Conservation (phyloP, 2,113 vertebrate species). For the Furnarius figulus region DNA sequence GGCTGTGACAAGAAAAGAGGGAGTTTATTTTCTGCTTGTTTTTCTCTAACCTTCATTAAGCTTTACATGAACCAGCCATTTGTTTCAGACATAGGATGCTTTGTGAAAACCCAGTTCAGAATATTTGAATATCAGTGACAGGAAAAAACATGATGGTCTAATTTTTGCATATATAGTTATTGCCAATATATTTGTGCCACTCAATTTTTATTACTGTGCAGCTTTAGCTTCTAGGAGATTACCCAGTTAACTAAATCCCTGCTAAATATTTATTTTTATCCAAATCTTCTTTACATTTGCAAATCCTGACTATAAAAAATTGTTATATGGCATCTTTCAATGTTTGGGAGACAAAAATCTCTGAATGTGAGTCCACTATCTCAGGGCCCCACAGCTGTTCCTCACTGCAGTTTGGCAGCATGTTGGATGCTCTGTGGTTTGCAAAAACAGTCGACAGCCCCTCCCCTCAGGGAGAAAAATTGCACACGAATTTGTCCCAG, state of each 20-base stretch:
- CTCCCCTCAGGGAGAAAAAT: background rate
- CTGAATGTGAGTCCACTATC: accelerated
- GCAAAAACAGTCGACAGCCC: accelerated
- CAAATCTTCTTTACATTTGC: background rate
- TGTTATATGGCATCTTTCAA: background rate
- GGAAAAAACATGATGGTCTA: background rate
- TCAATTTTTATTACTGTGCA: background rate
- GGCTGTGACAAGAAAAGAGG: background rate
- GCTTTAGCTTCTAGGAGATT: background rate
- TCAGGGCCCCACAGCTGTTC: background rate
- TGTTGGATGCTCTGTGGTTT: accelerated
- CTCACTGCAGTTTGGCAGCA: background rate
- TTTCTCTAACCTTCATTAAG: background rate
- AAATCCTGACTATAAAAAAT: background rate
- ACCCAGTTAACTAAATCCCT: background rate
- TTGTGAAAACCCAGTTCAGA: background rate
- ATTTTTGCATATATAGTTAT: background rate
- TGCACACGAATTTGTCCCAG: background rate
- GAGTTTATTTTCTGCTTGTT: background rate
- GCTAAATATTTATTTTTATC: constrained; percentile 7
- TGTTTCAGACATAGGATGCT: background rate
- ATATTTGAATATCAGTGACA: constrained; percentile 3
- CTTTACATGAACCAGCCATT: background rate
- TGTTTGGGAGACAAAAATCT: background rate
- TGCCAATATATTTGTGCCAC: background rate